phyloP scores from a whole-genome alignment of 2,888 invertebrate genomes.

The Rosalia funebris region DNA sequence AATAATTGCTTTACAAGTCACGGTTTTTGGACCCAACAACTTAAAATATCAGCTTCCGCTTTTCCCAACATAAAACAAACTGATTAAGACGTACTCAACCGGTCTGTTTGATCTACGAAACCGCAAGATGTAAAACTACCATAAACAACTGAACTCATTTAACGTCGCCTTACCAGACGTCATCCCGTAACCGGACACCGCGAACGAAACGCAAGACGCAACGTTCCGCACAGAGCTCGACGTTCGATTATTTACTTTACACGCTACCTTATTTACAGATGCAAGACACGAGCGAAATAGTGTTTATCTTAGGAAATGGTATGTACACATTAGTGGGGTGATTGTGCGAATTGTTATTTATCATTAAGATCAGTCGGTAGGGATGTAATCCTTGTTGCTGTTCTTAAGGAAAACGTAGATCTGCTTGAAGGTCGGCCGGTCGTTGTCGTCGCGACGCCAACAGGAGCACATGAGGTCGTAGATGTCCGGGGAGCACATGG shows the following conservation, averaged over 20 bases:
- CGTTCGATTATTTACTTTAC: conserved; percentile 3
- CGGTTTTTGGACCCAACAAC: too few species aligned
- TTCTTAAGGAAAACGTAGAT: conserved; percentile 77
- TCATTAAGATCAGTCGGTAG: conserved; percentile 57
- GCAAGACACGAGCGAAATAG: conserved; percentile 12
- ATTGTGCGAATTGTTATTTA: conserved; percentile 36
- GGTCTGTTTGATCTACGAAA: too few species aligned
- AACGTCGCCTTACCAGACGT: background rate
- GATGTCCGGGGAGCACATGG: conserved; percentile 78
- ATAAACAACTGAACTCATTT: background rate
- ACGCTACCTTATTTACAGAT: conserved; percentile 21
- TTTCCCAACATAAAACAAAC: too few species aligned
- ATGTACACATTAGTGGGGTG: conserved; percentile 40
- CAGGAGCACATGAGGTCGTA: conserved; percentile 81
- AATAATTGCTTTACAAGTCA: too few species aligned
- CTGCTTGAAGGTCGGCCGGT: conserved; percentile 72
- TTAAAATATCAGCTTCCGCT: too few species aligned
- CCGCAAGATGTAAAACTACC: too few species aligned
- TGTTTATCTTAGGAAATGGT: conserved; percentile 35
- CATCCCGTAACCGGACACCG: background rate
- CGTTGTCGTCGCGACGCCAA: conserved; percentile 71
- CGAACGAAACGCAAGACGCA: conserved; percentile 5
- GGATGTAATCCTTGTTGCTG: conserved; percentile 67
- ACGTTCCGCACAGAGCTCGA: conserved; percentile 3
- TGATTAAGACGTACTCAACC: too few species aligned